Evolutionary conservation across 2,888 invertebrate species (phyloP), one percentile per base, ranked within the genome.

Genomic region (Cetonia aurata): DNA sequence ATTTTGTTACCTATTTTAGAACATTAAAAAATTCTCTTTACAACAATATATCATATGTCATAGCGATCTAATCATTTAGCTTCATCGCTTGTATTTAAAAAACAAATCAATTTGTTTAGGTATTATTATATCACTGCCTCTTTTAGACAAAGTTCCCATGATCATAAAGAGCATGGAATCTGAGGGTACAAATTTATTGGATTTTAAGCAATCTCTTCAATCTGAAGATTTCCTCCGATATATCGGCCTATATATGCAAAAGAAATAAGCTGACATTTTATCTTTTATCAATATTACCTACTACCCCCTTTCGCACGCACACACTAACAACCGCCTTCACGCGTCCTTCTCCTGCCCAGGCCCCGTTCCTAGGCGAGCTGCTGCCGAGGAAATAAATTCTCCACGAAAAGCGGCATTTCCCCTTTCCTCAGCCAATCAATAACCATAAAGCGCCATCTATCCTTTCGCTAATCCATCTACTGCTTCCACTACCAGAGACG

Each of bases 361-460:
- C 25, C 4, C 13, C 17, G 41, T 12, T 17, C 19, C 41, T 15
- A 57, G 19, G 19, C 53, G 53, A 53, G 17, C 57, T 57, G n/a
- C 57, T 65, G 50, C 50, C 62, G 17, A 25, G 17, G 62, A 65
- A 65, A 65, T 65, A 65, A 65, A 65, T 65, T 65, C 62, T 6
- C 12, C 15, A 12, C 62, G 50, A 50, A 65, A 65, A 65, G 62
- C 37, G 37, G 37, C 62, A 50, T 65, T 65, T 65, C 50, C 62
- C 50, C 62, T 50, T 50, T 65, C 62, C 62, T 50, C 62, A 50
- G 50, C 62, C 62, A 65, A 65, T 65, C 62, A 65, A 65, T 65
- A 65, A 65, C 62, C 62, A 65, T 65, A 65, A 65, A 65, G 50
- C 62, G 50, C 62, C 62, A 65, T 65, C 62, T 65, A 65, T 65